Base-by-base conservation (phyloP, 2,797 vertebrate genomes). In the Yasuhikotakia modesta region DNA sequence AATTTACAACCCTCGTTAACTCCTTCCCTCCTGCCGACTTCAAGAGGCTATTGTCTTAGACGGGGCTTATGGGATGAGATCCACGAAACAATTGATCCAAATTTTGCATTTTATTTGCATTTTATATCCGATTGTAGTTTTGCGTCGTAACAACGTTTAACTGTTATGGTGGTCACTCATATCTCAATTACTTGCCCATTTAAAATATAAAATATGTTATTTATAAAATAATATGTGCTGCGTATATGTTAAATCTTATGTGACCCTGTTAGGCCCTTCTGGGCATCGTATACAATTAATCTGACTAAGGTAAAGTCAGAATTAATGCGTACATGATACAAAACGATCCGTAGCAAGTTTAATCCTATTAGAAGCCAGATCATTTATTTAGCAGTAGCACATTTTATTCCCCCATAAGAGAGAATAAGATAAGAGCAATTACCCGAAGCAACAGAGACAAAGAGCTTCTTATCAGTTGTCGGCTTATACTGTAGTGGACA, bases 1-100 rank as follows among this genome's bases (percentile, higher is more conserved):
- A 94, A 94, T 93, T 92, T 93, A 92, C 92, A 92, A 92, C 93
- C 93, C 91, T 90, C 90, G 90, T 94, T 95, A 95, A 95, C 94
- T 91, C 94, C 91, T 92, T 94, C 93, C 87, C 89, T 91, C 87
- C 89, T 83, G 88, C 61, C 63, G 74, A 71, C 50, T 68, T 69
- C 73, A n/a, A 46, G 45, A 79, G 60, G 61, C 74, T 52, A 68
- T 70, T 76, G 67, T 63, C 67, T 81, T 72, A 55, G 57, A 46
- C 66, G 71, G 70, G 19, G 66, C 68, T 45, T 21, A 30, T 13
- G 48, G 67, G 67, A 65, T 35, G 60, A 63, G 30, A 19, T 30
- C 12, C 27, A 63, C 30, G 35, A 32, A 35, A 63, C 16, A n/a
- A 61, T 32, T 10, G 10, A 61, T 61, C 24, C 0, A 60, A 60